Evolutionary conservation across 2,797 vertebrate species (phyloP).

Genomic region (Emydoidea blandingii): DNA sequence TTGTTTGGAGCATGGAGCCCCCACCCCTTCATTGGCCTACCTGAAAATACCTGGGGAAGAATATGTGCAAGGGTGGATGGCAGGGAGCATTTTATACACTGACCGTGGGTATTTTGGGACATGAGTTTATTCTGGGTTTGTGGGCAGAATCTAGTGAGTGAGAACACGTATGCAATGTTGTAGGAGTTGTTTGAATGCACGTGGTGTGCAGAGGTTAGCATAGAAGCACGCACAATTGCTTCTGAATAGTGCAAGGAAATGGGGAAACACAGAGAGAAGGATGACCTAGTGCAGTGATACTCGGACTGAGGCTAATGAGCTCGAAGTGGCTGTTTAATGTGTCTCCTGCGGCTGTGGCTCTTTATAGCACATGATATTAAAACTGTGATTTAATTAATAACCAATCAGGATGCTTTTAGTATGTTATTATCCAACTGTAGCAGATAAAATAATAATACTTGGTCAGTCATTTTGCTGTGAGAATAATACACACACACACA

Average conservation of each 20-base stretch:
- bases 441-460: too few relatives aligned
- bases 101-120: neutral
- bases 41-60: neutral
- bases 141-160: neutral
- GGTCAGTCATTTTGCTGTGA: too few relatives aligned
- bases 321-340: too few relatives aligned
- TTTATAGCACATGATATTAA: too few relatives aligned
- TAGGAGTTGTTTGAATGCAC: neutral
- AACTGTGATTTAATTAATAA: too few relatives aligned
- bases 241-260: neutral
- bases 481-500: too few relatives aligned
- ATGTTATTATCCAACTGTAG: too few relatives aligned
- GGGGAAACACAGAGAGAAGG: fast-evolving
- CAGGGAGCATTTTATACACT: neutral
- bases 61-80: fast-evolving
- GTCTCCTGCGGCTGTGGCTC: too few relatives aligned
- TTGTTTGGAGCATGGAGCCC: neutral
- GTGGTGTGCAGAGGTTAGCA: neutral
- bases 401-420: too few relatives aligned
- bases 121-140: neutral
- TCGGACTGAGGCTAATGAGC: too few relatives aligned
- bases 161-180: neutral
- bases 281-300: neutral
- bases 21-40: neutral
- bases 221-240: neutral